phyloP scores from a whole-genome alignment of 2,113 vertebrate genomes.

The Trachemys scripta region DNA sequence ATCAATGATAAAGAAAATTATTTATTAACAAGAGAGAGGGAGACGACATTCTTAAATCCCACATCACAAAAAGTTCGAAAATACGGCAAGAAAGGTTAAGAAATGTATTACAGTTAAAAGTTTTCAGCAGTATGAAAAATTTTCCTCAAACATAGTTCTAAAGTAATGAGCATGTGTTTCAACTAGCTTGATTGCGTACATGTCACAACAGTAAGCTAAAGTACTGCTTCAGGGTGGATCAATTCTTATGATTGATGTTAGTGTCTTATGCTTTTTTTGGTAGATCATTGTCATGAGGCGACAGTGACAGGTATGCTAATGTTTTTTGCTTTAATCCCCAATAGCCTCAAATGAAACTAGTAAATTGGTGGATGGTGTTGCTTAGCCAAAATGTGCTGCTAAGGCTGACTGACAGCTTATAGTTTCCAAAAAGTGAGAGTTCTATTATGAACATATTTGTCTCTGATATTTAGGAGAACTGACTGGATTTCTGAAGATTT shows the following conservation, averaged over 20 bases:
- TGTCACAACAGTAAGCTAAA: background rate
- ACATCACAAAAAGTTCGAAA: background rate
- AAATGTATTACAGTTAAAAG: background rate
- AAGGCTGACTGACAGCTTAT: background rate
- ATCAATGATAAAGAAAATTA: background rate
- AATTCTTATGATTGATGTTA: background rate
- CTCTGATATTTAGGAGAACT: background rate
- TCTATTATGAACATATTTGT: background rate
- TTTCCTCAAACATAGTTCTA: background rate
- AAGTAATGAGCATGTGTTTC: slow-evolving; percentile 13
- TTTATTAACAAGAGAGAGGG: background rate
- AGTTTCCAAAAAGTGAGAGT: background rate
- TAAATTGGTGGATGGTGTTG: background rate
- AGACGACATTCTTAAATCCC: background rate
- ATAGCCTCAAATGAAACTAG: background rate
- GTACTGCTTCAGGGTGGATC: background rate
- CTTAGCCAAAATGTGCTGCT: background rate
- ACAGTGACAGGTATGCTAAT: background rate
- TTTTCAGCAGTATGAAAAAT: background rate
- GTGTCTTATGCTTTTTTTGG: background rate
- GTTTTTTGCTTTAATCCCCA: background rate
- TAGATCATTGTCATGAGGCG: background rate
- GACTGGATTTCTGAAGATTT: background rate
- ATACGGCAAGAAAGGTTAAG: background rate
- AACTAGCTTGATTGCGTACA: background rate